Base-by-base conservation (phyloP, 2,113 vertebrate genomes). In the Epinephelus fuscoguttatus region DNA sequence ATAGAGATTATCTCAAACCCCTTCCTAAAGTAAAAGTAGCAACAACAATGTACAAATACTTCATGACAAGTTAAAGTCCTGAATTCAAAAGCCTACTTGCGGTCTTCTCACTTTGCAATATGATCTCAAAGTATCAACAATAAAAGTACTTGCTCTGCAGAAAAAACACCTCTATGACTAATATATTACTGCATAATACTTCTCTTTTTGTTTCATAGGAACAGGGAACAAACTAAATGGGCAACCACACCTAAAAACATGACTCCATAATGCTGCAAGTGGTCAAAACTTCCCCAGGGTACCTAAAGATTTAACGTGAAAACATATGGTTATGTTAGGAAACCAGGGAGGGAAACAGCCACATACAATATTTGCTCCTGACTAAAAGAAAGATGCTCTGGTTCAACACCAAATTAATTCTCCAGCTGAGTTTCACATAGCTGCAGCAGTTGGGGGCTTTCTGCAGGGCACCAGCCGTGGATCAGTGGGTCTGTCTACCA, bases 361-460 rank as follows among this genome's bases (percentile, higher is more conserved):
- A 11, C 25, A 19, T 37, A 42, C 4, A 25, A 13, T 6, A 19
- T 70, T 15, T 67, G 55, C 30, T 60, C 4, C 6, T 3, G n/a
- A 40, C 4, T 71, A 62, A 62, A 40, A 72, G 49, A 67, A 40
- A 76, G 33, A 75, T 64, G 49, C n/a, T 74, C 30, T 33, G 52
- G 27, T 86, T 80, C n/a, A 67, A 40, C 25, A 18, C 15, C 1
- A 40, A 80, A 70, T 89, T 2, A 72, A 62, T 76, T 45, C 37
- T 74, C 17, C 50, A 53, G 6, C 37, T 71, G 33, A 37, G 60
- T 7, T 25, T 23, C 77, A 62, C 2, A 37, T 62, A 53, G n/a
- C 42, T 66, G 53, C 66, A 33, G 12, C 14, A 37, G 23, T 56
- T 37, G 19, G 74, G 30, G 52, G 37, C 25, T 59, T 81, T 86